Base-by-base conservation (phyloP, 2,888 invertebrate genomes). In the Cyaniris semiargus region DNA sequence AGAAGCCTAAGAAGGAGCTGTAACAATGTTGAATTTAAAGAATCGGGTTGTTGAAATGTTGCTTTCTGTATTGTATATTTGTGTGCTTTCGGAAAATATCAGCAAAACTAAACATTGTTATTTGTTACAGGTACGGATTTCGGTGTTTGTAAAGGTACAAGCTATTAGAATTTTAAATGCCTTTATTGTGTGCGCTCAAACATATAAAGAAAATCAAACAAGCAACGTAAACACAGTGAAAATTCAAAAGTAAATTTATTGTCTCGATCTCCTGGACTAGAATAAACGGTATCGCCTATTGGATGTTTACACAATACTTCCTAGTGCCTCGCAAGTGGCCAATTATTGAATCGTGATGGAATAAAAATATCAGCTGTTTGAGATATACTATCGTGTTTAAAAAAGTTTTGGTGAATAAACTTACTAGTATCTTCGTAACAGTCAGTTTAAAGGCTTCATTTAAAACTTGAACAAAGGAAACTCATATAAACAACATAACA, bases 201-300 rank as follows among this genome's bases (percentile, higher is more conserved):
- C 82, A 53, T 80, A 86, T 86, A 87, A 86, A 84, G 86, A 86
- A 88, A 87, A 89, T 87, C 88, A 89, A 90, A 90, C 86, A 89
- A 87, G 85, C 86, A 84, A 85, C 84, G 84, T 83, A 82, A 83
- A 85, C 88, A 80, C 82, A 85, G 85, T 80, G 21, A 81, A 82
- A 85, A 85, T 88, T 90, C 87, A 87, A 87, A 88, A 87, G 87
- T 85, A 86, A 87, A 89, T 90, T 89, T 90, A 90, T 88, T 88
- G 87, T 87, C 84, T 83, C 79, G 81, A 81, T 82, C 83, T 83
- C 83, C 74, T 79, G 81, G 83, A 83, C 85, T 83, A 84, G 84
- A 86, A 86, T 85, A 89, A 88, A 88, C 76, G 53, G 79, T 81
- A 78, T 80, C 79, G 77, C 70, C 76, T 72, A 4, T 6, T 72